Evolutionary conservation across 37 sponge, comb jelly and placozoan genomes (phyloP), one percentile per base, ranked within the genome.

Genomic region (Cladorhizidae sp.): DNA sequence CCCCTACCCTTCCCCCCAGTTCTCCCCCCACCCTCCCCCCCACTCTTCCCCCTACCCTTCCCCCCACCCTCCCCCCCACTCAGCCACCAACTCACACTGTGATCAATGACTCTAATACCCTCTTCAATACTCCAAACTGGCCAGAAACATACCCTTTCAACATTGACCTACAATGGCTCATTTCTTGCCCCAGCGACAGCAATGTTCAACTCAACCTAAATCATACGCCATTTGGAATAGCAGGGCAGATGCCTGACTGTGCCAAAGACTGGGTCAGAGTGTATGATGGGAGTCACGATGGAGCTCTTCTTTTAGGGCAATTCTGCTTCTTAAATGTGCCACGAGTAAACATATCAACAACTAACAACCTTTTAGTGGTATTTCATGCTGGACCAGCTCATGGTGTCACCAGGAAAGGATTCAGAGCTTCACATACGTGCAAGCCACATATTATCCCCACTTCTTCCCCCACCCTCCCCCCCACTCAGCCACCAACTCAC

Each of bases 111-210:
- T 5, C 15, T 23, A 42, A 26, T 63, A 69, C 68, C 1, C 33
- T 40, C 36, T 20, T 79, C 55, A 40, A 51, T 1, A 67, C 79
- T 2, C 79, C 79, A 9, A 43, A 45, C 69, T 79, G 54, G 51
- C 79, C 79, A 20, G 52, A 64, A 18, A 51, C 68, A 28, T 79
- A 79, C 79, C 68, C 68, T 36, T 9, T 56, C 8, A 74, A 74
- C 55, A 5, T 55, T 2, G 18, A 32, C 11, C 33, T 33, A 14
- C 17, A 74, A 29, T 59, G 61, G 61, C 6, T 23, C n/a, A 59
- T 59, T 59, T 6, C 3, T 3, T 59, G 5, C 8, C 49, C 49
- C 5, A 9, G 9, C 28, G 3, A 12, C n/a, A 59, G 12, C 28
- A 23, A 59, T 6, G 28, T 23, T 8, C 5, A 6, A 23, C 8